Percentiles rank a stretch among this genome's conserved stretches.
phyloP scores from a whole-genome alignment of 2,797 vertebrate species.

The Euthynnus affinis region DNA sequence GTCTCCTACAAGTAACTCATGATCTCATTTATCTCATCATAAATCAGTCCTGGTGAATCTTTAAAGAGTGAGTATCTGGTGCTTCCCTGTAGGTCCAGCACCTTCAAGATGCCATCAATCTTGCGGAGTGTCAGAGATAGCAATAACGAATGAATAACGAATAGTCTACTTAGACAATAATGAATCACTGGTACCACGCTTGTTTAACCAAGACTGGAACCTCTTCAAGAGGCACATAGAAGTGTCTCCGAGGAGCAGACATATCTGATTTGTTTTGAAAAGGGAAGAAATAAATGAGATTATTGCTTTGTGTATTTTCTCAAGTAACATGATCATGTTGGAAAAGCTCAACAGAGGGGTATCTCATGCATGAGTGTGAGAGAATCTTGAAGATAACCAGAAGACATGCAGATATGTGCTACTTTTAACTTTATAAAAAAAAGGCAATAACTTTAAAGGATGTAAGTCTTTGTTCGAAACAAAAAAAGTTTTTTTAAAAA shows the following conservation, averaged over 20 bases:
- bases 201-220: conserved; percentile 55
- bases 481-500: background rate
- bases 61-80: conserved; percentile 18
- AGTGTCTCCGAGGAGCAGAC: conserved; percentile 48
- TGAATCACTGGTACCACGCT: conserved; percentile 57
- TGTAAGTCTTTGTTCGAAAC: conserved; percentile 4
- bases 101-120: conserved; percentile 62
- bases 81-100: conserved; percentile 52
- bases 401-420: conserved; percentile 37
- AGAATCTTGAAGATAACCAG: conserved; percentile 38
- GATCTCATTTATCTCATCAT: conserved; percentile 57
- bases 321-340: conserved; percentile 68
- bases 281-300: conserved; percentile 70
- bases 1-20: conserved; percentile 51
- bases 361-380: conserved; percentile 44
- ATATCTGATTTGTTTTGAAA: conserved; percentile 70
- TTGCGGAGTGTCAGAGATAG: conserved; percentile 53
- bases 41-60: conserved; percentile 44
- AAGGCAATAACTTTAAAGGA: conserved; percentile 7
- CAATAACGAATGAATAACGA: too few species aligned
- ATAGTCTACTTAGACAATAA: conserved; percentile 57
- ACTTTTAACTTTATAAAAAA: conserved; percentile 19
- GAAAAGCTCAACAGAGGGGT: conserved; percentile 35
- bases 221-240: conserved; percentile 23
- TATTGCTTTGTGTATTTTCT: conserved; percentile 70